Base-by-base conservation (phyloP, 2,113 vertebrate genomes). In the Diglossa brunneiventris region DNA sequence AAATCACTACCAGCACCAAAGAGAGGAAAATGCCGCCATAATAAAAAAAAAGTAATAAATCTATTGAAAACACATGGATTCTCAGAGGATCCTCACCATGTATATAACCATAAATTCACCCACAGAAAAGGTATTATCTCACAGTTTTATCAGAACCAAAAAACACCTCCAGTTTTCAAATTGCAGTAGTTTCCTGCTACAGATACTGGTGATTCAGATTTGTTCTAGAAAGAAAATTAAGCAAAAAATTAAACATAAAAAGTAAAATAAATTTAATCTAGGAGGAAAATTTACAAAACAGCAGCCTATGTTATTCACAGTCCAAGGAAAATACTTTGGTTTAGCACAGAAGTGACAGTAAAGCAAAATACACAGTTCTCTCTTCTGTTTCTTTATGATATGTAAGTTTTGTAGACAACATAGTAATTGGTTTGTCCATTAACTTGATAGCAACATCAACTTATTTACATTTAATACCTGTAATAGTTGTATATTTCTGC, bases 11-110 rank as follows among this genome's bases (percentile, higher is more conserved):
- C 63, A 68, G 27, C 11, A 49, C 35, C 52, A 94, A 68, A 83
- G 59, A 66, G n/a, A 91, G 15, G 53, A 79, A 95, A 95, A 97
- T 93, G 79, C 82, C 95, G 92, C 55, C 75, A 56, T 3, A 69
- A 67, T 59, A 33, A 69, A 58, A 61, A 68, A 73, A 91, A 85
- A 52, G 37, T 79, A 83, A 88, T 83, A 86, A 68, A 77, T 83
- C 76, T 89, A 37, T 75, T 79, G 86, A 84, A 95, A 95, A 64
- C n/a, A 44, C 19, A 5, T 21, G 17, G 20, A 94, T 90, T 77
- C 42, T 94, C 61, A 56, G 61, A 77, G 77, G 30, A 61, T 61
- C 27, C 17, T 93, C 72, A 61, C 30, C 26, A n/a, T 39, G 44
- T 1, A 11, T 28, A 52, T 17, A 81, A 41, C 28, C 21, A 35